phyloP scores from a whole-genome alignment of 1,140 invertebrate genomes.

The Drosophila chauvacae region DNA sequence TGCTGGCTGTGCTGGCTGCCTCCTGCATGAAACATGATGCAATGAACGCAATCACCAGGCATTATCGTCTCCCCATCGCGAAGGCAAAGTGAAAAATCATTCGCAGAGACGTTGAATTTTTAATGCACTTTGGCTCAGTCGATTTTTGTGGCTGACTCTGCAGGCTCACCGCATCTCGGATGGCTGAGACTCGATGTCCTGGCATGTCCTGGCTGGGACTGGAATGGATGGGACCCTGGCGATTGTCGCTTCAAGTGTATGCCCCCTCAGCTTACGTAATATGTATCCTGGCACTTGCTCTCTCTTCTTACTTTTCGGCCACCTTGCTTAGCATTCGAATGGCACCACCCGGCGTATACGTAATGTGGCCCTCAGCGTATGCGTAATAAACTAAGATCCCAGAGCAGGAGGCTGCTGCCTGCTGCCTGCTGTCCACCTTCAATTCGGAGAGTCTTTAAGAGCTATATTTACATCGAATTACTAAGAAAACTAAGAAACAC shows the following conservation, averaged over 20 bases:
- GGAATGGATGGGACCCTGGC: conserved; percentile 7
- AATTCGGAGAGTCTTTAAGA: conserved; percentile 6
- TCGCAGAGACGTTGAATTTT: conserved; percentile 68
- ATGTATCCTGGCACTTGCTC: neutral
- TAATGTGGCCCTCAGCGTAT: conserved; percentile 16
- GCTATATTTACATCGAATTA: conserved; percentile 3
- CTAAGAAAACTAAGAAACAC: neutral
- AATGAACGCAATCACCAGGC: conserved; percentile 63
- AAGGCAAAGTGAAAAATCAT: conserved; percentile 58
- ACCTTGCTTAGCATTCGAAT: conserved; percentile 48
- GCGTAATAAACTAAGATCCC: conserved; percentile 4
- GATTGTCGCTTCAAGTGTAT: conserved; percentile 25
- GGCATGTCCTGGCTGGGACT: neutral
- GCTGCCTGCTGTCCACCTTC: neutral
- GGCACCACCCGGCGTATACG: conserved; percentile 31
- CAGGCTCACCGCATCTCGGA: neutral
- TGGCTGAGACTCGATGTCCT: neutral
- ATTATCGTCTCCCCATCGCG: conserved; percentile 44
- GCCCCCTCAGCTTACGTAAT: conserved; percentile 24
- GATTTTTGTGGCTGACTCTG: conserved; percentile 21
- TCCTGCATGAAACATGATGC: conserved; percentile 65
- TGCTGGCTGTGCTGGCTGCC: neutral
- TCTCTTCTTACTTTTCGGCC: conserved; percentile 11
- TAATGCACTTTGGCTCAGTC: conserved; percentile 62
- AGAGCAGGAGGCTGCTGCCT: neutral